Evolutionary conservation across 2,797 vertebrate species (phyloP).

Genomic region (Remorina albescens): DNA sequence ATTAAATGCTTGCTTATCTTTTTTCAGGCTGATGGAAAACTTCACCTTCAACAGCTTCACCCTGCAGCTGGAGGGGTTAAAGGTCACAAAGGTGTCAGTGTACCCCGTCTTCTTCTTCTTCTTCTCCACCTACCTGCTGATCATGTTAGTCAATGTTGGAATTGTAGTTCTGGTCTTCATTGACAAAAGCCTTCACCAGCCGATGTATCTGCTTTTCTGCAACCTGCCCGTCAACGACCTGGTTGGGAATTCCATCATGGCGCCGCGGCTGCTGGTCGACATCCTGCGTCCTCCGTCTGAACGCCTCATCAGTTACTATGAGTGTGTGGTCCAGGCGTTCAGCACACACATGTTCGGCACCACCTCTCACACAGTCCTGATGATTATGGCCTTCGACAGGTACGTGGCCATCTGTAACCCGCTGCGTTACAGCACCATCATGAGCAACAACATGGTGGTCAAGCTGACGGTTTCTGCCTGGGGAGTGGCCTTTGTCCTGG

Average conservation of each 20-base stretch:
- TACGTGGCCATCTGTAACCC: conserved; percentile 87
- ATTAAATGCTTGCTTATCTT: too few species aligned
- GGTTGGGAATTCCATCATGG: conserved; percentile 66
- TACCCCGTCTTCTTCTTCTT: conserved; percentile 56
- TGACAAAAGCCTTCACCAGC: conserved; percentile 78
- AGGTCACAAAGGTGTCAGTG: conserved; percentile 10
- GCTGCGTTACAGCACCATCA: conserved; percentile 72
- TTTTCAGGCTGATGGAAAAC: conserved; percentile 61
- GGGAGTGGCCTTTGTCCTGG: conserved; percentile 32
- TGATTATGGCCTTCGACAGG: conserved; percentile 88
- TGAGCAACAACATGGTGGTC: conserved; percentile 73
- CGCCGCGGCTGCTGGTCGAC: not conserved
- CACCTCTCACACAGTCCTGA: conserved; percentile 81
- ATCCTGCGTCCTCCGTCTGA: conserved; percentile 66
- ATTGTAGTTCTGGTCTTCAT: conserved; percentile 39
- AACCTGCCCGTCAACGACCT: conserved; percentile 82
- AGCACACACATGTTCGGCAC: conserved; percentile 82
- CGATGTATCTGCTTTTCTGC: conserved; percentile 84
- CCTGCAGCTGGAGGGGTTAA: conserved; percentile 64
- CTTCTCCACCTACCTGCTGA: conserved; percentile 53
- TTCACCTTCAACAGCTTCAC: conserved; percentile 53
- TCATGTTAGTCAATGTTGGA: conserved; percentile 51
- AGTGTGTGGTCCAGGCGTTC: conserved; percentile 87
- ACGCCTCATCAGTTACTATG: conserved; percentile 80
- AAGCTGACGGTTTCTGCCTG: conserved; percentile 36